Evolutionary conservation across 1,140 invertebrate species (phyloP).

Genomic region (Euglossa dilemma): DNA sequence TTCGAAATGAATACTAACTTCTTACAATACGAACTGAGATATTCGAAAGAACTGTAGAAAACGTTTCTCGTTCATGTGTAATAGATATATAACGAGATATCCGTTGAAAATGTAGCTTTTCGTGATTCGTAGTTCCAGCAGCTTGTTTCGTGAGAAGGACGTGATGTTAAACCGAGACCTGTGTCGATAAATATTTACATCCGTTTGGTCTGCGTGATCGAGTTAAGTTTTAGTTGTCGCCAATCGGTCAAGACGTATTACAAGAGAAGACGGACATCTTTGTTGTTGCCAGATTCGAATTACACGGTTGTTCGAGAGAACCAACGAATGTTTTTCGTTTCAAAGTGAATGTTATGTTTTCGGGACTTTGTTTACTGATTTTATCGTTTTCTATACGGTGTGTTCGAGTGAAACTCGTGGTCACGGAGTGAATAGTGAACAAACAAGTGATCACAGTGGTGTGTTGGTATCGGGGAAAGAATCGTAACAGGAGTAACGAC

Average conservation of each 20-base stretch:
- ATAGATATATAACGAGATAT: background rate
- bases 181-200: background rate
- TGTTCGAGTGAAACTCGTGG: background rate
- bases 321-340: background rate
- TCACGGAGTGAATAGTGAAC: constrained; percentile 2
- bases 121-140: background rate
- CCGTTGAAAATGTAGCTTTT: constrained; percentile 32
- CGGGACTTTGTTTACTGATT: background rate
- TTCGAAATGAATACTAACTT: constrained; percentile 7
- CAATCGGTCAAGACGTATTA: background rate
- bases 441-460: constrained; percentile 17
- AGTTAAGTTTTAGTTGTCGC: background rate
- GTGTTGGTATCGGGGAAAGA: background rate
- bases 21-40: background rate
- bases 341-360: background rate
- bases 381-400: too few species aligned
- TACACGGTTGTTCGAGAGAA: background rate
- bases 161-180: background rate
- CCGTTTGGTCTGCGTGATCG: background rate
- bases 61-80: background rate
- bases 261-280: background rate
- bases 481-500: background rate
- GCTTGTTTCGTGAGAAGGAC: background rate
- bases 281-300: background rate
- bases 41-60: background rate